Evolutionary conservation across 2,113 vertebrate species (phyloP).

Genomic region (Athene noctua): DNA sequence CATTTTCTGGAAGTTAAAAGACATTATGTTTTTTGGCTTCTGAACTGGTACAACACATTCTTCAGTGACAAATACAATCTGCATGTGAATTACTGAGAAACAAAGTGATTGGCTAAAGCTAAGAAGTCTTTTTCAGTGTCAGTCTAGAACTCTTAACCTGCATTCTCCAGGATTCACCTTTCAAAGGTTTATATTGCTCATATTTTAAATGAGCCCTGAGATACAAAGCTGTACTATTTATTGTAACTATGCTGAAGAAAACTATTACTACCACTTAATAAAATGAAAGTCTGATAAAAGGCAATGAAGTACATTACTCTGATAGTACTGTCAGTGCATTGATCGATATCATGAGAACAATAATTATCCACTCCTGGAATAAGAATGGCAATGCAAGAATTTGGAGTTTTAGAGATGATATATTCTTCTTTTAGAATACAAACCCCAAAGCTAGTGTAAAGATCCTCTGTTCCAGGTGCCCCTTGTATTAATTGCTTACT

Average conservation of each 20-base stretch:
- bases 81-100: neutral
- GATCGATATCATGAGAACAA: neutral
- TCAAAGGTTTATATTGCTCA: neutral
- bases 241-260: neutral
- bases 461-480: neutral
- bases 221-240: neutral
- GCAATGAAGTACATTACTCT: neutral
- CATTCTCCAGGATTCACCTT: neutral
- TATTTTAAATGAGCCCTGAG: neutral
- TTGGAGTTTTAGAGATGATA: neutral
- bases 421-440: neutral
- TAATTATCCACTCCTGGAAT: neutral
- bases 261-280: neutral
- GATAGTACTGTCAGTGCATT: neutral
- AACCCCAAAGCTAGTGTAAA: neutral
- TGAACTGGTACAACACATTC: neutral
- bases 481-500: neutral
- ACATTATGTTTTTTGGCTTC: neutral
- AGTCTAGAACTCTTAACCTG: neutral
- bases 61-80: neutral
- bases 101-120: neutral
- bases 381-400: neutral
- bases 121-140: neutral
- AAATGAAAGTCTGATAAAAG: neutral
- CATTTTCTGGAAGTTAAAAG: neutral